Evolutionary conservation across 2,888 invertebrate species (phyloP).

Genomic region (Drosophila silvestris): DNA sequence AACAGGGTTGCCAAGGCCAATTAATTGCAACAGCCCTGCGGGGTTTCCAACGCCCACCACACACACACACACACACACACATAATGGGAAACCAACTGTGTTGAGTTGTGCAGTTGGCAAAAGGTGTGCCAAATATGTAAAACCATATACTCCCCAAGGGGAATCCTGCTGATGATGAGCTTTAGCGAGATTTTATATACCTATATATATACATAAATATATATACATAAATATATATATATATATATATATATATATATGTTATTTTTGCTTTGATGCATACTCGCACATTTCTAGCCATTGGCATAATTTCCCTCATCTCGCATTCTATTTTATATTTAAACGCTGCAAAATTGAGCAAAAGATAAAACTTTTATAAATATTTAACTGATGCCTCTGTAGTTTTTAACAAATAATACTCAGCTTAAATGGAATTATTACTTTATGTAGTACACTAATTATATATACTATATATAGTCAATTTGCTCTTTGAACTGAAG

Average conservation of each 20-base stretch:
- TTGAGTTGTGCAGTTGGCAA: neutral
- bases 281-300: neutral
- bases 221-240: neutral
- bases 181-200: neutral
- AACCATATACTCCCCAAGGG: conserved; percentile 8
- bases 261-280: neutral
- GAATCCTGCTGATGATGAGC: conserved; percentile 3
- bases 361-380: neutral
- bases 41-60: conserved; percentile 35
- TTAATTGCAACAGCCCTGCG: conserved; percentile 48
- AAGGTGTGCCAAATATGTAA: conserved; percentile 10
- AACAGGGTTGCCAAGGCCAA: conserved; percentile 43
- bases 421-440: neutral
- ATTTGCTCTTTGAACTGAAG: neutral
- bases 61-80: conserved; percentile 2
- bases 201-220: neutral
- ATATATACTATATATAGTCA: neutral
- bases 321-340: neutral
- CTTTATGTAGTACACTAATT: neutral
- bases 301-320: neutral
- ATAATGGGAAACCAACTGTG: neutral
- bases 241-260: neutral
- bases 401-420: neutral
- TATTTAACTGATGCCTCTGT: neutral
- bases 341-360: neutral